A percentile compares a stretch with the other conserved stretches of the same genome.
Conservation (phyloP, 1,140 invertebrate species). For the Eurosta solidaginis region DNA sequence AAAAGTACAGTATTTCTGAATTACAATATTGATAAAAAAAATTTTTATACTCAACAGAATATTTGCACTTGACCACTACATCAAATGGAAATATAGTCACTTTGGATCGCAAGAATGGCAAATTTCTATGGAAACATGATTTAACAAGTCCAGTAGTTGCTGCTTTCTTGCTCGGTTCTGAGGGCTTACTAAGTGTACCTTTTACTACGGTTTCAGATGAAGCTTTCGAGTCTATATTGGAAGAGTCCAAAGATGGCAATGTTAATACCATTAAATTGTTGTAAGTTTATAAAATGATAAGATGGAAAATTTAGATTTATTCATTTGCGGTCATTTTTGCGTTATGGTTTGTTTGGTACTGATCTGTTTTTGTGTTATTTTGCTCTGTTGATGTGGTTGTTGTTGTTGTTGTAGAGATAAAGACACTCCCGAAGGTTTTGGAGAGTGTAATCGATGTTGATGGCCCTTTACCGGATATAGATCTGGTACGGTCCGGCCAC, state of each 20-base stretch:
- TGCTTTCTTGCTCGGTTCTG: slow-evolving; percentile 79
- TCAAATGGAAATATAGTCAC: slow-evolving; percentile 86
- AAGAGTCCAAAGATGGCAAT: slow-evolving; percentile 66
- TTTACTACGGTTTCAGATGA: slow-evolving; percentile 89
- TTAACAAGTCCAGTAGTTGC: slow-evolving; percentile 89
- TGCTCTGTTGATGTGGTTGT: too few species aligned
- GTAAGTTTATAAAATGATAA: slow-evolving; percentile 66
- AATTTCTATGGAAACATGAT: slow-evolving; percentile 84
- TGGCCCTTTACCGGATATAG: too few species aligned
- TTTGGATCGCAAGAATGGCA: slow-evolving; percentile 72
- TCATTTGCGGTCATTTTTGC: too few species aligned
- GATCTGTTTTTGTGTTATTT: too few species aligned
- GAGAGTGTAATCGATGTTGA: too few species aligned
- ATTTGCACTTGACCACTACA: slow-evolving; percentile 86
- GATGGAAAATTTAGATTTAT: too few species aligned
- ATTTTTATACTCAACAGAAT: slow-evolving; percentile 64
- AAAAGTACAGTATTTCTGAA: slow-evolving; percentile 17
- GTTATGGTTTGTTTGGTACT: too few species aligned
- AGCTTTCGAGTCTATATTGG: slow-evolving; percentile 75
- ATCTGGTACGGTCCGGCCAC: too few species aligned
- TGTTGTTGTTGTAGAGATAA: too few species aligned
- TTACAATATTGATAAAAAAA: too few species aligned
- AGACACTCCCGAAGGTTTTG: too few species aligned
- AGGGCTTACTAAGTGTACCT: slow-evolving; percentile 82
- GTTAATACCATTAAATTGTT: slow-evolving; percentile 75